Base-by-base conservation (phyloP, 2,797 vertebrate genomes). In the Epinephelus malabaricus region DNA sequence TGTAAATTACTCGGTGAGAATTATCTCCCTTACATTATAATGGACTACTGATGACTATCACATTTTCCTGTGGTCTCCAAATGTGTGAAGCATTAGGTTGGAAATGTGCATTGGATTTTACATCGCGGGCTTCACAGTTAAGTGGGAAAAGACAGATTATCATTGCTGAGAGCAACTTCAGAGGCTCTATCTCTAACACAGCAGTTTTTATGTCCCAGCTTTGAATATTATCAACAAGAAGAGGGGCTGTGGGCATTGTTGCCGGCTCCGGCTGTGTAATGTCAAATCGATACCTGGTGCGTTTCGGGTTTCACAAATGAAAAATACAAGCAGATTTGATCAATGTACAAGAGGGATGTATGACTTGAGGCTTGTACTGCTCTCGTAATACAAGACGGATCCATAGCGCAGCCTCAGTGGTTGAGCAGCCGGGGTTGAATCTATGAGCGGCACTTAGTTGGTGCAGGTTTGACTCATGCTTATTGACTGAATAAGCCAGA, bases 241-340 rank as follows among this genome's bases (percentile, higher is more conserved):
- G 49, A 61, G 62, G 63, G 59, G 72, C 87, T 69, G 49, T 55
- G 67, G 83, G 87, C 81, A 79, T 90, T 84, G 82, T 92, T 86
- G 47, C 81, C 61, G 61, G 83, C 80, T 79, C 64, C 14, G 53
- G 43, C 76, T 77, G 56, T 50, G 75, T 92, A 92, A 91, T 90
- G 90, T 90, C 87, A 89, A 92, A 94, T 92, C 92, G 5, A 94
- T 94, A 89, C 67, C 62, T 40, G 34, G 62, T 78, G 75, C 45
- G 76, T 86, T 87, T 91, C 54, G 9, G 83, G 81, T 93, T 89
- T 92, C 86, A 79, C 87, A 92, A 92, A 93, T 92, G 88, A 90
- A 89, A 91, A 92, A 92, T 86, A 92, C 90, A 93, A 89, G 89
- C 86, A 71, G 89, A 89, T 90, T 82, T 92, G 88, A 93, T 93